Conservation (phyloP, 2,113 vertebrate species). For the Caranx melampygus region DNA sequence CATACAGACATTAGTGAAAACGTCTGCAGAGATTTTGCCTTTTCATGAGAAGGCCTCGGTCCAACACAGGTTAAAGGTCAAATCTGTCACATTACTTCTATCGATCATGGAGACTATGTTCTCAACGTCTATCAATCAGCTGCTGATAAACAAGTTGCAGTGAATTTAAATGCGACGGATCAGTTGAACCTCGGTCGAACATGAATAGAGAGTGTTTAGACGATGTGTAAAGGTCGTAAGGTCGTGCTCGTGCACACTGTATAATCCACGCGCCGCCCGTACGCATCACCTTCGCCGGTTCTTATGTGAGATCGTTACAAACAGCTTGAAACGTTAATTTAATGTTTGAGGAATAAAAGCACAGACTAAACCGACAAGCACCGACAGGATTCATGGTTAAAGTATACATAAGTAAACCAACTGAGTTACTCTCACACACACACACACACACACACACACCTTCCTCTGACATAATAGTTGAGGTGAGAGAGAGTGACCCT, state of each 20-base stretch:
- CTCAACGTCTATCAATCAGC: too few relatives aligned
- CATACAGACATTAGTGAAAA: not conserved
- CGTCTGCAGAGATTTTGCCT: not conserved
- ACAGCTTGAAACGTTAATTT: not conserved
- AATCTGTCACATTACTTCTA: too few relatives aligned
- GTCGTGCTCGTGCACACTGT: not conserved
- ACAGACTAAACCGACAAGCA: not conserved
- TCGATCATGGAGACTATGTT: too few relatives aligned
- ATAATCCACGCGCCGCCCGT: slow-evolving; percentile 2
- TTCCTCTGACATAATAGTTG: not conserved
- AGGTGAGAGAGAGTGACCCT: not conserved
- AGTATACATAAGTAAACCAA: not conserved
- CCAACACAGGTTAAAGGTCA: not conserved
- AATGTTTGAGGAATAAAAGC: not conserved
- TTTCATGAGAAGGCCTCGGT: not conserved
- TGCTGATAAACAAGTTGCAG: slow-evolving; percentile 6
- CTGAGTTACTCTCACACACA: not conserved
- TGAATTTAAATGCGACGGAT: slow-evolving; percentile 27
- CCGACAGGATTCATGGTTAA: not conserved
- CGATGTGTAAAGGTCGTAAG: slow-evolving; percentile 15
- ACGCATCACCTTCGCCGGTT: not conserved
- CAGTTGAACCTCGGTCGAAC: slow-evolving; percentile 18
- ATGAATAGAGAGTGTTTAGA: slow-evolving; percentile 18
- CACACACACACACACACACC: not conserved
- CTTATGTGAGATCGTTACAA: not conserved